These are phyloP conservation scores for Halocaridina rubra DNA, from an alignment of 2,888 invertebrate genomes.

Conservation along the genomic window DNA sequence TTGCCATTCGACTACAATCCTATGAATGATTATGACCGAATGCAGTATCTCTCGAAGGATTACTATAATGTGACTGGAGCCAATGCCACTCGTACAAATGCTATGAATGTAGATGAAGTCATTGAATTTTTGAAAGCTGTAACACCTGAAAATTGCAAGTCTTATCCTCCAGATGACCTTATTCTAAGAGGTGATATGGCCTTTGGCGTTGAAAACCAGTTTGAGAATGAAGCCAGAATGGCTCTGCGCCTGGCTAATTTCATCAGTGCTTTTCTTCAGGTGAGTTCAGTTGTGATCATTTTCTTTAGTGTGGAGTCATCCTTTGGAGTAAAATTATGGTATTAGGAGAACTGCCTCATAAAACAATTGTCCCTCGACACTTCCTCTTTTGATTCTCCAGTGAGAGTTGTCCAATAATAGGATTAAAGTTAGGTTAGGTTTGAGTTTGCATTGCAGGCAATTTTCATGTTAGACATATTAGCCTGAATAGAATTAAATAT, in stretches of 20 bases:
- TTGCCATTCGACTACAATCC: constrained; percentile 85
- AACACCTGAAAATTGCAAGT: constrained; percentile 75
- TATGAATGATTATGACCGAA: constrained; percentile 78
- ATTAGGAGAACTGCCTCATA: no score
- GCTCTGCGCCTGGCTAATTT: constrained; percentile 96
- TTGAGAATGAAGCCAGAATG: constrained; percentile 95
- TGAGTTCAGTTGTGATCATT: no score
- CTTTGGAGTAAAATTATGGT: no score
- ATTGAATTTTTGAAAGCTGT: constrained; percentile 83
- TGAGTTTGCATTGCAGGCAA: no score
- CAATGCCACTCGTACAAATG: constrained; percentile 75
- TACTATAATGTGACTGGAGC: constrained; percentile 80
- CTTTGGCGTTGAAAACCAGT: constrained; percentile 87
- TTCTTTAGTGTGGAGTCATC: no score
- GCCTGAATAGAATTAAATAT: no score
- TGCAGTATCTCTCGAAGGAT: constrained; percentile 80
- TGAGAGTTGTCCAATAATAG: no score
- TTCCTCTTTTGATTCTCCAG: no score
- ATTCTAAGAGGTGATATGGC: constrained; percentile 86
- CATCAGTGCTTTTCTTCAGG: constrained; percentile 93
- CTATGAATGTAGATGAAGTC: constrained; percentile 81
- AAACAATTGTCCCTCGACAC: no score
- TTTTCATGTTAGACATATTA: no score
- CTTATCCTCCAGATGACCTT: constrained; percentile 81
- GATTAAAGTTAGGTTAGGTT: no score